A percentile compares a stretch with the other conserved stretches of the same genome.
Conservation (phyloP, 1,140 invertebrate species). For the Thaumatotibia leucotreta region DNA sequence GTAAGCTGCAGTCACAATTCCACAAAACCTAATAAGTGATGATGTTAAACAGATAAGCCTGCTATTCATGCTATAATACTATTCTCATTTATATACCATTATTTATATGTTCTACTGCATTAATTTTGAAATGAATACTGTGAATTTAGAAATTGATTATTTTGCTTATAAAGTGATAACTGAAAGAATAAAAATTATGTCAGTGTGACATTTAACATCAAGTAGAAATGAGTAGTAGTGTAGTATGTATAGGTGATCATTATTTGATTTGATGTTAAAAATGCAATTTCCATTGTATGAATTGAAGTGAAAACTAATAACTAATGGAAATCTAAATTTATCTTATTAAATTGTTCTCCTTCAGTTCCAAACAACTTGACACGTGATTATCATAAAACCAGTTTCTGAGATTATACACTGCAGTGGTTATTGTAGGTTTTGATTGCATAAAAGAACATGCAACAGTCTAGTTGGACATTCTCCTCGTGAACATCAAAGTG, state of each 20-base stretch:
- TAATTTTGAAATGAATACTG: slow-evolving; percentile 16
- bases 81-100: not conserved
- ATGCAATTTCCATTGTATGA: not conserved
- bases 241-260: not conserved
- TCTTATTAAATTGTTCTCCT: not conserved
- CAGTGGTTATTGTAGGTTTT: not conserved
- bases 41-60: no score
- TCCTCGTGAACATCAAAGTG: not conserved
- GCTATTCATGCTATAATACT: not conserved
- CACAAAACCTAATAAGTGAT: no score
- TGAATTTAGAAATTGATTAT: not conserved
- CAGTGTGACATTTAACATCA: not conserved
- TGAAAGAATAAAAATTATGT: not conserved
- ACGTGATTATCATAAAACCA: slow-evolving; percentile 1
- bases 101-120: slow-evolving; percentile 30
- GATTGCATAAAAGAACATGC: not conserved
- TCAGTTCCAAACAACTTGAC: not conserved
- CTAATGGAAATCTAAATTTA: not conserved
- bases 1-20: no score
- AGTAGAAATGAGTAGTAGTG: not conserved
- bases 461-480: not conserved
- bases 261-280: not conserved
- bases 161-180: not conserved
- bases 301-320: not conserved
- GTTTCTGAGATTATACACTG: not conserved